phyloP scores from a whole-genome alignment of 2,888 invertebrate species.

The Baccha elongata region DNA sequence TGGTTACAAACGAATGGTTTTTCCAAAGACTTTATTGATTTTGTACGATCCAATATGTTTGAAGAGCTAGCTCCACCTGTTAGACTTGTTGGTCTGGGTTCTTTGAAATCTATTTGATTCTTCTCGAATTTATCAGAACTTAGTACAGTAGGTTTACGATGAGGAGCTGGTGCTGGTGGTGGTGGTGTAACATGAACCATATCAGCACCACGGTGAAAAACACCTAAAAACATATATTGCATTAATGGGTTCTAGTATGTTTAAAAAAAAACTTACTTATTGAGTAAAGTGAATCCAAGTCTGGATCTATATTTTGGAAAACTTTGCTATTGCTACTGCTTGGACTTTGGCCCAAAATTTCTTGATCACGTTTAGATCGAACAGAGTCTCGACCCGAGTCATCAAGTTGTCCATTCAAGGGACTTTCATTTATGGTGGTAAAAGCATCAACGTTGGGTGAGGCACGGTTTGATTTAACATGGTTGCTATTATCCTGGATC shows the following conservation, averaged over 20 bases:
- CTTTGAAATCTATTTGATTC: conserved; percentile 53
- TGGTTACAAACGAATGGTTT: conserved; percentile 54
- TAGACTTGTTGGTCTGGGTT: conserved; percentile 48
- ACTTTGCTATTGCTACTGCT: conserved; percentile 81
- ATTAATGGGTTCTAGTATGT: not conserved
- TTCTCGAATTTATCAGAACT: conserved; percentile 69
- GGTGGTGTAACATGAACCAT: conserved; percentile 86
- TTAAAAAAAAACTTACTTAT: conserved; percentile 83
- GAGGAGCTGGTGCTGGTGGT: conserved; percentile 90
- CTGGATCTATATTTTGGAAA: conserved; percentile 83
- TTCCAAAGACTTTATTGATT: conserved; percentile 55
- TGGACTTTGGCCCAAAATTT: conserved; percentile 80
- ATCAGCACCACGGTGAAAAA: conserved; percentile 81
- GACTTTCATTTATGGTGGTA: conserved; percentile 77
- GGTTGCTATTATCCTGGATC: conserved; percentile 79
- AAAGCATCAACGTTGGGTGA: conserved; percentile 66
- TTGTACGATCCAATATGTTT: conserved; percentile 58
- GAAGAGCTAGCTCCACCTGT: conserved; percentile 28
- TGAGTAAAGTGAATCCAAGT: conserved; percentile 90
- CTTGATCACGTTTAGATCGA: conserved; percentile 75
- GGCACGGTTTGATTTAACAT: conserved; percentile 70
- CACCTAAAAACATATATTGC: conserved; percentile 75
- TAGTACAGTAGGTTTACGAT: conserved; percentile 83
- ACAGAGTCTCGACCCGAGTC: conserved; percentile 75
- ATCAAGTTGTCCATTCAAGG: conserved; percentile 77